A percentile compares a stretch with the other conserved stretches of the same genome.
These are phyloP conservation scores for Spheniscus humboldti DNA, from an alignment of 2,797 vertebrate species.

Conservation along the genomic window DNA sequence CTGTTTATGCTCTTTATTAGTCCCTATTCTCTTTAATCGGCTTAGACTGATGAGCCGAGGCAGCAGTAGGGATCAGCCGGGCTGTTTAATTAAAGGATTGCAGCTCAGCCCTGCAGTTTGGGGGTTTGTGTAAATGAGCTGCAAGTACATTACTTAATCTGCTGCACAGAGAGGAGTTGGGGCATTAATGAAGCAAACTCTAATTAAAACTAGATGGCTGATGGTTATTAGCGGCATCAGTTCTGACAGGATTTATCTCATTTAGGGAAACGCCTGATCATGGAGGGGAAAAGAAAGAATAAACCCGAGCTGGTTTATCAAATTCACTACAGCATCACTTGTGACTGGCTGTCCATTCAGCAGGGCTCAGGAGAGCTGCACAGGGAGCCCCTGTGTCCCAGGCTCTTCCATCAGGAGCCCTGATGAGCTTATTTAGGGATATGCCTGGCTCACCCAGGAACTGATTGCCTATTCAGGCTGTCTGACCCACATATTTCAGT, in stretches of 20 bases:
- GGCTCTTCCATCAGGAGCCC: neutral
- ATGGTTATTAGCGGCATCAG: conserved; percentile 67
- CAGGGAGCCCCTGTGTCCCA: neutral
- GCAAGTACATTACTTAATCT: conserved; percentile 66
- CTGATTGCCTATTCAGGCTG: conserved; percentile 29
- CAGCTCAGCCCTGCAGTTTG: conserved; percentile 53
- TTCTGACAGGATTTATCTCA: conserved; percentile 65
- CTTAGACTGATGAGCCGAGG: conserved; percentile 61
- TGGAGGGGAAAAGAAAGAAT: neutral
- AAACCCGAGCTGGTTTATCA: neutral
- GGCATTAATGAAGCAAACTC: conserved; percentile 71
- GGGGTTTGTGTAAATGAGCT: conserved; percentile 69
- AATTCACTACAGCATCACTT: neutral
- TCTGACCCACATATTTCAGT: conserved; percentile 3
- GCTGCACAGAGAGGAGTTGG: conserved; percentile 44
- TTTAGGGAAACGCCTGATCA: conserved; percentile 50
- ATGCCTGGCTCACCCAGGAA: neutral
- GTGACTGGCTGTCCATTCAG: neutral
- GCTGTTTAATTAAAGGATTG: conserved; percentile 69
- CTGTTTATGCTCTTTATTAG: conserved; percentile 59
- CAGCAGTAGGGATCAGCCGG: conserved; percentile 34
- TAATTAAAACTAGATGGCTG: conserved; percentile 72
- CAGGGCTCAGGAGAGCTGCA: neutral
- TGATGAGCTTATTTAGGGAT: conserved; percentile 20
- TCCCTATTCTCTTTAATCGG: conserved; percentile 62